Evolutionary conservation across 2,888 invertebrate genomes (phyloP).

Genomic region (Campaea margaritaria): DNA sequence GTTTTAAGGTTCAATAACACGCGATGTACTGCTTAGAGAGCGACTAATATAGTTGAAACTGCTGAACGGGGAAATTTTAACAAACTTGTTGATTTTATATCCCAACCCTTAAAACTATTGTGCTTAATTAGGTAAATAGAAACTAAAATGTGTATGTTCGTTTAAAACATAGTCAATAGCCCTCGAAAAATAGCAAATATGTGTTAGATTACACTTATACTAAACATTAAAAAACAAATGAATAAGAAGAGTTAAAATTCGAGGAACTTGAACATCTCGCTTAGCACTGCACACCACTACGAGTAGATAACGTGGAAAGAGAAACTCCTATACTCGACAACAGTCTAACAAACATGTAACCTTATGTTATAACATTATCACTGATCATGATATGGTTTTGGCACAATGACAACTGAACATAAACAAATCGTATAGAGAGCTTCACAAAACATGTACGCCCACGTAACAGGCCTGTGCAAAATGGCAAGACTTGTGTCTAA

Average conservation of each 20-base stretch:
- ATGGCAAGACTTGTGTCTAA: constrained; percentile 56
- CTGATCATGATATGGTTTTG: constrained; percentile 81
- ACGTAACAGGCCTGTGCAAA: constrained; percentile 47
- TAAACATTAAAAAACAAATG: constrained; percentile 61
- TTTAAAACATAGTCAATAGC: constrained; percentile 74
- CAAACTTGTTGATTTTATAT: constrained; percentile 69
- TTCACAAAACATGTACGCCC: constrained; percentile 13
- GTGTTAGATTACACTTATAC: constrained; percentile 72
- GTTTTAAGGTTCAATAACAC: neutral
- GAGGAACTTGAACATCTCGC: constrained; percentile 74
- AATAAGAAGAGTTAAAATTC: constrained; percentile 61
- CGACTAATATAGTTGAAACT: constrained; percentile 16
- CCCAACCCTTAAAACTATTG: constrained; percentile 78
- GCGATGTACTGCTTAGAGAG: neutral
- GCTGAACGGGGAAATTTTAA: constrained; percentile 42
- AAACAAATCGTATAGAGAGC: constrained; percentile 38
- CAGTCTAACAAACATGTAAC: constrained; percentile 52
- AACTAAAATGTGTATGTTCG: constrained; percentile 69
- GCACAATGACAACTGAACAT: constrained; percentile 65
- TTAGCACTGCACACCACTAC: constrained; percentile 55
- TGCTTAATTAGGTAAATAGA: constrained; percentile 70
- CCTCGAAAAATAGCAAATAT: constrained; percentile 82
- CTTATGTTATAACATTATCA: constrained; percentile 69
- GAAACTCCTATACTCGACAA: constrained; percentile 28
- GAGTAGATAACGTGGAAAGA: constrained; percentile 44